Conservation (phyloP, 2,113 vertebrate genomes). For the Syngnathus floridae region DNA sequence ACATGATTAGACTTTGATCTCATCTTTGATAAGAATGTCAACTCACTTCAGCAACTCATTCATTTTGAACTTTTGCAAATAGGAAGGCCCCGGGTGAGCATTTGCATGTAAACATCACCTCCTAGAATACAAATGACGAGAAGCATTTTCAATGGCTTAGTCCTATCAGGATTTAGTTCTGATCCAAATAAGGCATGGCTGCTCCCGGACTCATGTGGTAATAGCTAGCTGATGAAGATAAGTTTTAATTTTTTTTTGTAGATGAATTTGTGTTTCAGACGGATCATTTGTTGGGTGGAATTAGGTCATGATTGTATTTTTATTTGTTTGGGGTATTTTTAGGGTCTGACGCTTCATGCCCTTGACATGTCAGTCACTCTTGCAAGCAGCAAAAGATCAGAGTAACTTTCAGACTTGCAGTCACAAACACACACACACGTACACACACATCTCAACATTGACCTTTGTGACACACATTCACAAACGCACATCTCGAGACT, state of each 20-base stretch:
- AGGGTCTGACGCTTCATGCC: neutral
- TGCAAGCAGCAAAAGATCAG: neutral
- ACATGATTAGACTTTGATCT: neutral
- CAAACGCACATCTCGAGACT: constrained; percentile 47
- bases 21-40: neutral
- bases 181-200: neutral
- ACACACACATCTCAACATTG: constrained; percentile 50
- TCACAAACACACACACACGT: neutral
- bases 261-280: neutral
- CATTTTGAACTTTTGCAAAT: neutral
- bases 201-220: neutral
- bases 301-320: neutral
- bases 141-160: neutral
- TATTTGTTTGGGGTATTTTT: neutral
- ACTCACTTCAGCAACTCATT: neutral
- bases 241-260: neutral
- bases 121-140: neutral
- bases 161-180: neutral
- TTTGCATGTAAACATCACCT: neutral
- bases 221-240: neutral
- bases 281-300: neutral
- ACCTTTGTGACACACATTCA: constrained; percentile 68
- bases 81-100: neutral
- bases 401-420: neutral
- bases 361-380: neutral